Conservation (phyloP, 1,140 invertebrate genomes). For the Drosophila eugracilis region DNA sequence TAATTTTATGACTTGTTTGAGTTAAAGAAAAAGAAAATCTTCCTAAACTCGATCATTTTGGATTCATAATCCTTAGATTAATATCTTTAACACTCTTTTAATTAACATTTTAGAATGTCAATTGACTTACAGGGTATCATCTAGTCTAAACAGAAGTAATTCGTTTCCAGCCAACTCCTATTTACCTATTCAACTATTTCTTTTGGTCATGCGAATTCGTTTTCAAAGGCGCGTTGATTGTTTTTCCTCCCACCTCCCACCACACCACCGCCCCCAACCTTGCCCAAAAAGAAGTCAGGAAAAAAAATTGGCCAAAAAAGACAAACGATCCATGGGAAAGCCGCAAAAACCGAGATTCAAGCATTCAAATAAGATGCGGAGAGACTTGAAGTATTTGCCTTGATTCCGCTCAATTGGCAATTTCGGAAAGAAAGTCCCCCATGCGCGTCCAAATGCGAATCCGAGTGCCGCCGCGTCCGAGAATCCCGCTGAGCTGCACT, state of each 20-base stretch:
- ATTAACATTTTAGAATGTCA: too few species aligned
- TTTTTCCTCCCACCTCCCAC: constrained; percentile 34
- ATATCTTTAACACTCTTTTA: too few species aligned
- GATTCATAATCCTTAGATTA: too few species aligned
- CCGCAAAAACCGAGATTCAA: constrained; percentile 44
- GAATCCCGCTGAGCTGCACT: constrained; percentile 46
- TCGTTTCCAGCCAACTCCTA: constrained; percentile 16
- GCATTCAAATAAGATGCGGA: constrained; percentile 54
- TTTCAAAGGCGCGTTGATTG: constrained; percentile 53
- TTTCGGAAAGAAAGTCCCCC: constrained; percentile 51
- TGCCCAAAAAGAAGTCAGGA: neutral
- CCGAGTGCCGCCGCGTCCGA: constrained; percentile 28
- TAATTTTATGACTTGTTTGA: too few species aligned
- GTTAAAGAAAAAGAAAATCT: too few species aligned
- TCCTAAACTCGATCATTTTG: too few species aligned
- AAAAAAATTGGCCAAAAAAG: constrained; percentile 43
- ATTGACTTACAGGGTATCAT: neutral
- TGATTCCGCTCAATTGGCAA: constrained; percentile 52
- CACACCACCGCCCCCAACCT: constrained; percentile 3
- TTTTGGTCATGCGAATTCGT: constrained; percentile 50
- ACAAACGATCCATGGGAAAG: constrained; percentile 55
- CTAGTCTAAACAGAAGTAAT: neutral
- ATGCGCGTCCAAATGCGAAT: constrained; percentile 26
- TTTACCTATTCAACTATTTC: constrained; percentile 44
- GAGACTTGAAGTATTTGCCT: constrained; percentile 53